phyloP scores from a whole-genome alignment of 1,140 invertebrate species.

The Plectrocnemia conspersa region DNA sequence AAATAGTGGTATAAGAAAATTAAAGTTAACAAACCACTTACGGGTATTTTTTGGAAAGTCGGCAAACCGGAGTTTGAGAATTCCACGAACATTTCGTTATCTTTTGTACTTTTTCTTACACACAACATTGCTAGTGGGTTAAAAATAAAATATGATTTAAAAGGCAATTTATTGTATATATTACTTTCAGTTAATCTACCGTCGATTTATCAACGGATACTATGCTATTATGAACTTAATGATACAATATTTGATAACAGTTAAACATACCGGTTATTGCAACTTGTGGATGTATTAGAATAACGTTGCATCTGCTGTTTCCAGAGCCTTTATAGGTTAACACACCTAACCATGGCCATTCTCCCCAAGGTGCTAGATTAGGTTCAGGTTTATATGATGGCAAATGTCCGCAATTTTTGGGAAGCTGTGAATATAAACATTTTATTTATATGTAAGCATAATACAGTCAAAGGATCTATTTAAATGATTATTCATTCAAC shows the following conservation, averaged over 20 bases:
- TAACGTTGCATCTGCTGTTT: conserved; percentile 2
- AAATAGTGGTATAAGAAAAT: not conserved
- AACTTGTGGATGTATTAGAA: conserved; percentile 27
- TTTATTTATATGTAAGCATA: too few species aligned
- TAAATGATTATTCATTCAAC: too few species aligned
- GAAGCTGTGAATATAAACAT: conserved; percentile 14
- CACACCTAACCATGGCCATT: conserved; percentile 24
- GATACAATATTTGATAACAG: not conserved
- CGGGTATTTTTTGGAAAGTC: conserved; percentile 23
- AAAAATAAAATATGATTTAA: too few species aligned
- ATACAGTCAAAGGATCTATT: too few species aligned
- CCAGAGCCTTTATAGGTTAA: conserved; percentile 6
- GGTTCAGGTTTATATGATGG: conserved; percentile 13
- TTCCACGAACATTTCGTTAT: conserved; percentile 3
- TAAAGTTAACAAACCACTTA: not conserved
- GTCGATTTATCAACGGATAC: too few species aligned
- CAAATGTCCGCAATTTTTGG: conserved; percentile 15
- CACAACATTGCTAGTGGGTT: too few species aligned
- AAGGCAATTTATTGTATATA: too few species aligned
- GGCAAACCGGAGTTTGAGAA: conserved; percentile 20
- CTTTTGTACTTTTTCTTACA: too few species aligned
- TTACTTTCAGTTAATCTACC: too few species aligned
- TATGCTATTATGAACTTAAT: too few species aligned
- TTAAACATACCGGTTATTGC: conserved; percentile 4
- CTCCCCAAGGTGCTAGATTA: conserved; percentile 9